Evolutionary conservation across 2,113 vertebrate genomes (phyloP).

Genomic region (Lasiurus cinereus): DNA sequence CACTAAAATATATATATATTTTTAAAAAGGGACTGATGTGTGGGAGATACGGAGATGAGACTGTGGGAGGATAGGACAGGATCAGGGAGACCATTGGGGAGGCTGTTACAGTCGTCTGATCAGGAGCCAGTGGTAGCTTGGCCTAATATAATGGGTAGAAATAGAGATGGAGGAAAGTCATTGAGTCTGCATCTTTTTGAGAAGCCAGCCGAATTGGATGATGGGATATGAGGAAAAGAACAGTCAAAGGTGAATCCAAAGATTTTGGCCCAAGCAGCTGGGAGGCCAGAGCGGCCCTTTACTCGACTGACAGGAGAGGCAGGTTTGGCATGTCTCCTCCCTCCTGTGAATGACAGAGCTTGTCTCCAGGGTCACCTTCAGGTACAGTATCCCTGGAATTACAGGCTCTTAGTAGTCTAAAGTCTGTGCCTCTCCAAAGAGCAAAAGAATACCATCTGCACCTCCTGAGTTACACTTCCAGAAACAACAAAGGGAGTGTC

Average conservation of each 20-base stretch:
- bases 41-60: background rate
- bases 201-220: background rate
- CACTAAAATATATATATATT: too few species aligned
- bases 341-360: slow-evolving; percentile 25
- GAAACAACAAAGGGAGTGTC: background rate
- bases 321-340: background rate
- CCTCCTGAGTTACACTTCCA: background rate
- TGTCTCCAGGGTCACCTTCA: background rate
- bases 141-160: background rate
- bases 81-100: background rate
- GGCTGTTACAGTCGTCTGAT: background rate
- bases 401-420: slow-evolving; percentile 28
- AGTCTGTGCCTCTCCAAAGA: background rate
- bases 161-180: background rate
- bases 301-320: background rate
- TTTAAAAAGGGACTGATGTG: background rate
- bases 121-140: background rate
- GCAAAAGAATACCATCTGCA: background rate
- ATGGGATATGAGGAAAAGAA: background rate
- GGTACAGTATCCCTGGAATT: background rate
- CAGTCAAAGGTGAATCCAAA: background rate
- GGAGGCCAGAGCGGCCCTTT: background rate
- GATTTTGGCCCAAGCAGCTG: background rate
- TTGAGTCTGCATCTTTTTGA: background rate
- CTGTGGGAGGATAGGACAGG: background rate